Base-by-base conservation (phyloP, 2,888 invertebrate species). In the Perdita meconis region DNA sequence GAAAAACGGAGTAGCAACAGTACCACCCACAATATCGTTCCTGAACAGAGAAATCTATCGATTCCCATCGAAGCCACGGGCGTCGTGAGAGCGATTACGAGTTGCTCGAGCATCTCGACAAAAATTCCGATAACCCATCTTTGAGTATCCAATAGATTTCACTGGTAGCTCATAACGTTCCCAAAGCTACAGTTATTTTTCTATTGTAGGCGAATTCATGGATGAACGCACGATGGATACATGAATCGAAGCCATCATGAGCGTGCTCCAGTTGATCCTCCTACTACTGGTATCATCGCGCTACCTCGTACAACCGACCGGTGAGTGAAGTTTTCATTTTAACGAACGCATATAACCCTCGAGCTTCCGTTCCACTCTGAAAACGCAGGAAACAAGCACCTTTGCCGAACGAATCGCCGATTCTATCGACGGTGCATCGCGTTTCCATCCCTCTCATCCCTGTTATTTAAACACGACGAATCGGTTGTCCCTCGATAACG, bases 221-320 rank as follows among this genome's bases (percentile, higher is more conserved):
- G 82, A 81, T 74, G 73, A 83, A 74, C 75, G 79, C 75, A 61
- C 70, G 60, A 83, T 81, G 79, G 73, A 81, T 71, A 66, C 59
- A 40, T 84, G 81, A 83, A 84, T 67, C 70, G 76, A 69, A 72
- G 65, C 70, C 78, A 79, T 66, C 76, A 88, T 88, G 88, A 86
- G 78, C 67, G 80, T 69, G 65, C 74, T 85, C 69, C 76, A 81
- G 70, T 80, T 87, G 65, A 82, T 88, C 64, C 74, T 85, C 36
- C 69, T 84, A 60, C 77, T 88, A 51, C 77, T 84, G 73, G 75
- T 75, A 65, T 84, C 82, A 59, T 84, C 82, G 55, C 82, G 82
- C 67, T 77, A 82, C 65, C 75, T 86, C 38, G 67, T 86, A 42
- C 83, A 81, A 60, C 78, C 83, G 24, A 79, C 80, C 64, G 88